Evolutionary conservation across 2,113 vertebrate species (phyloP).

Genomic region (Pungitius pungitius): DNA sequence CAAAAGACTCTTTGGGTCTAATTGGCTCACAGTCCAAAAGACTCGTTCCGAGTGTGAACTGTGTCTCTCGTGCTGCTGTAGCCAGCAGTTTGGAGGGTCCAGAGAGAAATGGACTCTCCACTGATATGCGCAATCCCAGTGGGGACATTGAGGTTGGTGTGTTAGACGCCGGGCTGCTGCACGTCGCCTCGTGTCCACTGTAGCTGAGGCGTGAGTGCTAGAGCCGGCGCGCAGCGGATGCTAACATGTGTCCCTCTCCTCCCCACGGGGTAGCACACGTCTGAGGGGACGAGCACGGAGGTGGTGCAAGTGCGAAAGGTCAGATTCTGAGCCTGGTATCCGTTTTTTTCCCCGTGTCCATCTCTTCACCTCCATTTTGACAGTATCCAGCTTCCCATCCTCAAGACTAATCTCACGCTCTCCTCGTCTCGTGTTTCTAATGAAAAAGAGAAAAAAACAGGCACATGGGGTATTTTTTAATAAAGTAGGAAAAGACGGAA

Average conservation of each 20-base stretch:
- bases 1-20: background rate
- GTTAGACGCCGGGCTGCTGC: constrained; percentile 54
- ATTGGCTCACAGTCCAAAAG: background rate
- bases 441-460: too few species aligned
- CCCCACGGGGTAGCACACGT: constrained; percentile 81
- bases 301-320: constrained; percentile 95
- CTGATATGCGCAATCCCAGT: constrained; percentile 82
- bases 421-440: constrained; percentile 62
- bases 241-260: constrained; percentile 68
- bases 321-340: constrained; percentile 75
- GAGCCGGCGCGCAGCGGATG: constrained; percentile 42
- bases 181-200: constrained; percentile 20
- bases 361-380: constrained; percentile 56
- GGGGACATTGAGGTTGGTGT: constrained; percentile 93
- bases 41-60: constrained; percentile 54
- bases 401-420: constrained; percentile 53
- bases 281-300: constrained; percentile 86
- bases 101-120: constrained; percentile 79
- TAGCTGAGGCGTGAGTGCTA: constrained; percentile 31
- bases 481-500: constrained; percentile 17
- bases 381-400: constrained; percentile 37
- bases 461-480: constrained; percentile 20
- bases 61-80: constrained; percentile 83
- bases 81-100: constrained; percentile 84
- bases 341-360: constrained; percentile 18